Evolutionary conservation across 2,113 vertebrate species (phyloP).

Genomic region (Lanius collurio): DNA sequence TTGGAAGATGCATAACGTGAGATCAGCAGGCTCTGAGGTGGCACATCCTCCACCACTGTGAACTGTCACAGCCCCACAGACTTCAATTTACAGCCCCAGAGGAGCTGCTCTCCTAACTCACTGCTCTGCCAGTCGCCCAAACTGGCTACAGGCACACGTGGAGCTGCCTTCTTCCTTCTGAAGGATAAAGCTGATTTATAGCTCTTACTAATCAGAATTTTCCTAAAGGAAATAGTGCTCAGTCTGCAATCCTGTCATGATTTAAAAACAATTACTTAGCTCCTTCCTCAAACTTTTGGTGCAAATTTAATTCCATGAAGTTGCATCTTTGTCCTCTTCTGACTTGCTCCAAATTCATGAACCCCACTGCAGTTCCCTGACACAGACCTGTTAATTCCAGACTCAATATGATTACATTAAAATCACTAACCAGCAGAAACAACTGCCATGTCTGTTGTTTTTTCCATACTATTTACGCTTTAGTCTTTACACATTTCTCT

Average conservation of each 20-base stretch:
- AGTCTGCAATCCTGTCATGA: neutral
- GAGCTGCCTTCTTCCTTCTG: neutral
- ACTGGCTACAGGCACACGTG: neutral
- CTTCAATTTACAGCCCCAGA: slow-evolving; percentile 16
- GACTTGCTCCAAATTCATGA: neutral
- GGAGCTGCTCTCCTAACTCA: neutral
- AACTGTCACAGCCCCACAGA: neutral
- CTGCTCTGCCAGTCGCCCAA: neutral
- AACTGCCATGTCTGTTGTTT: fast-evolving
- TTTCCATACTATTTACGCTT: neutral
- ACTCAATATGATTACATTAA: neutral
- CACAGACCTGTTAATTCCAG: neutral
- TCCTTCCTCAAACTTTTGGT: neutral
- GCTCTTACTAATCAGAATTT: neutral
- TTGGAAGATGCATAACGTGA: neutral
- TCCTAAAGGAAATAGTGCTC: neutral
- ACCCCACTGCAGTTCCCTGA: neutral
- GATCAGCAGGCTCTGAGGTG: neutral
- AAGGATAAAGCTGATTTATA: neutral
- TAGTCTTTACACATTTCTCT: neutral
- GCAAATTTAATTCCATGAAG: neutral
- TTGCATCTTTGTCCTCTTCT: neutral
- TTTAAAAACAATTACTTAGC: neutral
- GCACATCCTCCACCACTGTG: neutral
- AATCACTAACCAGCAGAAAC: neutral